These are phyloP conservation scores for Oryzias javanicus DNA, from an alignment of 2,113 vertebrate species.

Conservation along the genomic window DNA sequence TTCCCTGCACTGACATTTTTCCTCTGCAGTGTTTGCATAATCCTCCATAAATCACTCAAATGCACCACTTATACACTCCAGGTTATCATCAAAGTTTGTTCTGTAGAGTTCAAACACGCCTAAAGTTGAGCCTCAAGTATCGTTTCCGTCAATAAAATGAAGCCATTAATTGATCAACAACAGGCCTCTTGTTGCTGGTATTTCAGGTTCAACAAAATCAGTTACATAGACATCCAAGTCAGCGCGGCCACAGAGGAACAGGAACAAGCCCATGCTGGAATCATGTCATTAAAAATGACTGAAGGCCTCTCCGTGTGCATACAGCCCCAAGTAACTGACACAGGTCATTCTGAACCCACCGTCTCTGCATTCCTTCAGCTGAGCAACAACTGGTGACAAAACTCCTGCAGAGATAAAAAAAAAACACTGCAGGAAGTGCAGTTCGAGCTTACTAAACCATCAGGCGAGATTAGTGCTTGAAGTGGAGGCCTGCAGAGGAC, in stretches of 20 bases:
- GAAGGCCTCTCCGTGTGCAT: constrained; percentile 22
- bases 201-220: not conserved
- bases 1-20: too few relatives aligned
- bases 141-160: not conserved
- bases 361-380: constrained; percentile 44
- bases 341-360: constrained; percentile 29
- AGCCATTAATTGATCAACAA: not conserved
- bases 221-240: constrained; percentile 22
- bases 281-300: constrained; percentile 58
- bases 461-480: constrained; percentile 19
- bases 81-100: too few relatives aligned
- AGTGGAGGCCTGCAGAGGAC: constrained; percentile 23
- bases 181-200: not conserved
- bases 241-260: constrained; percentile 5
- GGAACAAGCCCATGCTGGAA: constrained; percentile 34
- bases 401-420: constrained; percentile 26
- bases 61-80: too few relatives aligned
- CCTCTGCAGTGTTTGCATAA: too few relatives aligned
- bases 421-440: constrained; percentile 21
- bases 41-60: too few relatives aligned
- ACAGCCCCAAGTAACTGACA: constrained; percentile 35
- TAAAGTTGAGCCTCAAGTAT: not conserved
- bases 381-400: constrained; percentile 58
- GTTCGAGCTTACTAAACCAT: constrained; percentile 38
- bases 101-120: too few relatives aligned